Conservation (phyloP, 2,113 vertebrate species). For the Gymnorhina tibicen region DNA sequence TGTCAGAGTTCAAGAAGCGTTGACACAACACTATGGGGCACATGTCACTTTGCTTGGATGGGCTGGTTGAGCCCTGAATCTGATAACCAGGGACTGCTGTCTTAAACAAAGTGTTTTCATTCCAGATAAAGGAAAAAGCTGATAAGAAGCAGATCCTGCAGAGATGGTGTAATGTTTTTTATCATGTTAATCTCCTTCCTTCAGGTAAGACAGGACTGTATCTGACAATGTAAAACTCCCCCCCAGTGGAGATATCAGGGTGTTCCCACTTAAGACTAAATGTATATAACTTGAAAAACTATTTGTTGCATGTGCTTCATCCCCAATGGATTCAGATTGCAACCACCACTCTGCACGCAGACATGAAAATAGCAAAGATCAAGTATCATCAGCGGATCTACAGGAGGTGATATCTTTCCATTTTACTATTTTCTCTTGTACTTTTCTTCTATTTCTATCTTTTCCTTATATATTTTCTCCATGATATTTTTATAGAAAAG, state of each 20-base stretch:
- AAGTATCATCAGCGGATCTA: not conserved
- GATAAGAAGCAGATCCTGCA: not conserved
- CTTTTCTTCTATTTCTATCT: not conserved
- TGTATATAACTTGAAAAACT: not conserved
- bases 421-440: not conserved
- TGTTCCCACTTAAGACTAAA: not conserved
- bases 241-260: not conserved
- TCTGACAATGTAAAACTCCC: not conserved
- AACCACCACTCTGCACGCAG: not conserved
- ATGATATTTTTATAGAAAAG: not conserved
- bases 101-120: not conserved
- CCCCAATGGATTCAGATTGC: not conserved
- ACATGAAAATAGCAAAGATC: not conserved
- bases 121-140: not conserved
- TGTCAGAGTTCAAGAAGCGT: not conserved
- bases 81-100: not conserved
- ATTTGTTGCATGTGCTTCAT: fast-evolving
- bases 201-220: not conserved
- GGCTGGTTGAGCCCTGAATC: not conserved
- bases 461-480: not conserved
- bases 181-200: not conserved
- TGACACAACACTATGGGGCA: not conserved
- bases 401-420: not conserved
- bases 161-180: not conserved
- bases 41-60: not conserved